Evolutionary conservation across 1,140 invertebrate genomes (phyloP).

Genomic region (Dendrolimus punctatus): DNA sequence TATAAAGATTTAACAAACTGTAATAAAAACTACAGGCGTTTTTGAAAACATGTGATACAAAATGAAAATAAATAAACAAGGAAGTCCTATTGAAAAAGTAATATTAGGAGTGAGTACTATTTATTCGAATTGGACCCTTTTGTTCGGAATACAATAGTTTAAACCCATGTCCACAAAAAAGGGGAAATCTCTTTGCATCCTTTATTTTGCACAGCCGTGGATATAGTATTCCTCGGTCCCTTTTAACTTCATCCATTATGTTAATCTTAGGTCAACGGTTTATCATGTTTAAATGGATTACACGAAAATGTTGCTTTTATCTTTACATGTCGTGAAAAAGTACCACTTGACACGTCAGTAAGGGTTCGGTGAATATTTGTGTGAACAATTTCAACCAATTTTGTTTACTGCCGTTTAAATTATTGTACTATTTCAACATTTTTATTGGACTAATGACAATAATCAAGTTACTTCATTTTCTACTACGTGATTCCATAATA

Average conservation of each 20-base stretch:
- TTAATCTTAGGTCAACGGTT: slow-evolving; percentile 44
- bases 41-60: background rate
- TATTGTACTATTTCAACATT: too few species aligned
- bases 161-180: slow-evolving; percentile 32
- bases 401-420: background rate
- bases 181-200: slow-evolving; percentile 36
- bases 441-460: too few species aligned
- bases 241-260: slow-evolving; percentile 45
- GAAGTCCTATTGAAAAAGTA: slow-evolving; percentile 8
- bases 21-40: background rate
- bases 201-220: slow-evolving; percentile 30
- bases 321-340: slow-evolving; percentile 15
- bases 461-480: too few species aligned
- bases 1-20: too few species aligned
- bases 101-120: slow-evolving; percentile 19
- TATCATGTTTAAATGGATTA: slow-evolving; percentile 42
- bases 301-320: slow-evolving; percentile 25
- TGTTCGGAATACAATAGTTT: slow-evolving; percentile 39
- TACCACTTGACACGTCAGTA: slow-evolving; percentile 13
- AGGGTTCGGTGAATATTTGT: slow-evolving; percentile 4
- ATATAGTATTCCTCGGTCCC: slow-evolving; percentile 37
- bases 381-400: slow-evolving; percentile 5
- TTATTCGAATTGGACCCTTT: slow-evolving; percentile 24
- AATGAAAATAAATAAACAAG: background rate
- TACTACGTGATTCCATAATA: too few species aligned